A percentile compares a stretch with the other conserved stretches of the same genome.
Evolutionary conservation across 2,797 vertebrate species (phyloP).

Genomic region (Gymnothorax reevesii): DNA sequence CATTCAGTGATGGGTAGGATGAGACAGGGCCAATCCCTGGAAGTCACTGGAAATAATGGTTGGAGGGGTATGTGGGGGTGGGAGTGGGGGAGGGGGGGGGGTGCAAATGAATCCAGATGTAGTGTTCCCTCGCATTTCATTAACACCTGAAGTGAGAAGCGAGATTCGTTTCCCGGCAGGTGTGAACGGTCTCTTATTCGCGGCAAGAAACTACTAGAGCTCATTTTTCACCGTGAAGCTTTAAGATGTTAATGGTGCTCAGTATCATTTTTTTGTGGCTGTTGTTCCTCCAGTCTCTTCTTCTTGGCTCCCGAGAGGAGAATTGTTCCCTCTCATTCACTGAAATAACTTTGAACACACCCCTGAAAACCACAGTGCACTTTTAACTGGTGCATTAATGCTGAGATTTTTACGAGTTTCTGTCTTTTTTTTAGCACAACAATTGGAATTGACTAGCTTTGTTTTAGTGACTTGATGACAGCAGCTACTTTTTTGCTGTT

Average conservation of each 20-base stretch:
- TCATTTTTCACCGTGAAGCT: conserved; percentile 36
- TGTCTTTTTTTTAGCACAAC: not conserved
- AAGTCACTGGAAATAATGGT: conserved; percentile 51
- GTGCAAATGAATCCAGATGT: conserved; percentile 61
- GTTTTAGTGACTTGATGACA: not conserved
- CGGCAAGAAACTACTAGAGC: conserved; percentile 50
- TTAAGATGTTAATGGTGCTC: conserved; percentile 54
- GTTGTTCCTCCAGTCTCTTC: not conserved
- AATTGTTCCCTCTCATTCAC: not conserved
- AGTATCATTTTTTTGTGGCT: conserved; percentile 31
- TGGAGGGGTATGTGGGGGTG: conserved; percentile 33
- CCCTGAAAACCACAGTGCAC: no score
- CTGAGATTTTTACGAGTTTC: not conserved
- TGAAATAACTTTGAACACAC: no score
- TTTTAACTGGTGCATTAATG: not conserved
- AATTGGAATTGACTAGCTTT: not conserved
- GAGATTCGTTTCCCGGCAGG: conserved; percentile 56
- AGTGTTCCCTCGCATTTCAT: conserved; percentile 52
- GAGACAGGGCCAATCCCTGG: conserved; percentile 26
- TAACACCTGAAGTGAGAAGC: conserved; percentile 56
- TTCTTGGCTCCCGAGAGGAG: not conserved
- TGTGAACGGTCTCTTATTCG: conserved; percentile 58
- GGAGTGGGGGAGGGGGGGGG: conserved; percentile 35
- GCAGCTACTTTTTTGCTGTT: not conserved
- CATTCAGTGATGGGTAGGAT: conserved; percentile 58